Evolutionary conservation across 2,113 vertebrate species (phyloP).

Genomic region (Aix galericulata): DNA sequence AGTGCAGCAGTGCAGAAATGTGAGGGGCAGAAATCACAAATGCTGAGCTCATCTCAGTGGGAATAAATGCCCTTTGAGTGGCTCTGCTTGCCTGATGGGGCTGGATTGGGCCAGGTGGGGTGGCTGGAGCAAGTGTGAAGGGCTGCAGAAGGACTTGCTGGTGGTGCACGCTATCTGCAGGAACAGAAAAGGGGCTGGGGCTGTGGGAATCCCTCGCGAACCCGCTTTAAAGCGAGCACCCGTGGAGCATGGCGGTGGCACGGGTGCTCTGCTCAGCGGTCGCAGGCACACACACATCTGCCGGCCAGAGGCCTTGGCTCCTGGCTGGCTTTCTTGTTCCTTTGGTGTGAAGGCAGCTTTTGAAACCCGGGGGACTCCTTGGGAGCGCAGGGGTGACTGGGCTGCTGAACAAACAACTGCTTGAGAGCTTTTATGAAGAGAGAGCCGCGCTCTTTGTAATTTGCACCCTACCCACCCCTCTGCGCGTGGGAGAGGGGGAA

Average conservation of each 20-base stretch:
- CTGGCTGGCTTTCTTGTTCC: rapidly evolving
- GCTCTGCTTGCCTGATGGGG: not conserved
- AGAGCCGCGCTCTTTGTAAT: not conserved
- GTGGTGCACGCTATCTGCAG: not conserved
- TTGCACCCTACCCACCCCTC: rapidly evolving
- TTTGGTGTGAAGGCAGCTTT: not conserved
- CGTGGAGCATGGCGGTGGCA: rapidly evolving
- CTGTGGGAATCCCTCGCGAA: not conserved
- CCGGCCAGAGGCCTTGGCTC: not conserved
- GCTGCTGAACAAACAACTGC: not conserved
- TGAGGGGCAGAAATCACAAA: not conserved
- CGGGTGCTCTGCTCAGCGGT: not conserved
- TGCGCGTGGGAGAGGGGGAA: rapidly evolving
- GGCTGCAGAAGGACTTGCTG: not conserved
- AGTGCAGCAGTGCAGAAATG: rapidly evolving
- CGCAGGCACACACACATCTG: not conserved
- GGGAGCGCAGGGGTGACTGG: rapidly evolving
- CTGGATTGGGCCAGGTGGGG: not conserved
- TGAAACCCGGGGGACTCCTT: not conserved
- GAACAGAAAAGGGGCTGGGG: not conserved
- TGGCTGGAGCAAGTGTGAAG: not conserved
- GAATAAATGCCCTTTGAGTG: not conserved
- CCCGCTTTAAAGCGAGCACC: not conserved
- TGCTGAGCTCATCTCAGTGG: not conserved
- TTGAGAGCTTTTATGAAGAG: not conserved